Evolutionary conservation across 2,797 vertebrate genomes (phyloP).

Genomic region (Synanceia verrucosa): DNA sequence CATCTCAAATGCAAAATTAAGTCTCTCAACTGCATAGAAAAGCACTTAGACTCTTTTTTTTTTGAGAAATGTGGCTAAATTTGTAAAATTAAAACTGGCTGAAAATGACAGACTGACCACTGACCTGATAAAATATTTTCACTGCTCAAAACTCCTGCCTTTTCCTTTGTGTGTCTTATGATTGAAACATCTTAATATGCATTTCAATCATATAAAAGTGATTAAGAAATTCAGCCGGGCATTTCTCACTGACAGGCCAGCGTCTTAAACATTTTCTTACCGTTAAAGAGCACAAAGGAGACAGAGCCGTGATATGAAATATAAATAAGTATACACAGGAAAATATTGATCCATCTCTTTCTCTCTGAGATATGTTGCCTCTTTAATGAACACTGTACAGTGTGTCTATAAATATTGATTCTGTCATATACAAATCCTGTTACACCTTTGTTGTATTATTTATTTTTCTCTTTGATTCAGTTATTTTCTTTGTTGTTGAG

Average conservation of each 20-base stretch:
- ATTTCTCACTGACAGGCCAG: background rate
- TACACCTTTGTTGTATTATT: background rate
- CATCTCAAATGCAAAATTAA: conserved; percentile 3
- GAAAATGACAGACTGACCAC: background rate
- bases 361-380: conserved; percentile 10
- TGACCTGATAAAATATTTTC: too few species aligned
- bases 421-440: background rate
- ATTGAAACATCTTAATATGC: background rate
- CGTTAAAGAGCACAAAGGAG: background rate
- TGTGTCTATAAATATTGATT: conserved; percentile 27
- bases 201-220: background rate
- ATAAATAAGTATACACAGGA: background rate
- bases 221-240: background rate
- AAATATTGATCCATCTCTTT: background rate
- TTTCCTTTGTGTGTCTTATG: background rate
- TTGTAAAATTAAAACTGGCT: background rate
- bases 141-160: background rate
- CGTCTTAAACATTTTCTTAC: background rate
- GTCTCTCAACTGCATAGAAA: background rate
- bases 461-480: background rate
- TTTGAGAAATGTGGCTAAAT: background rate
- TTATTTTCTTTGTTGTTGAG: background rate
- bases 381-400: background rate
- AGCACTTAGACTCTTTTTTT: background rate
- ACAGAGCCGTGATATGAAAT: too few species aligned